Evolutionary conservation across 2,113 vertebrate genomes (phyloP).

Genomic region (Hemiprocne comata): DNA sequence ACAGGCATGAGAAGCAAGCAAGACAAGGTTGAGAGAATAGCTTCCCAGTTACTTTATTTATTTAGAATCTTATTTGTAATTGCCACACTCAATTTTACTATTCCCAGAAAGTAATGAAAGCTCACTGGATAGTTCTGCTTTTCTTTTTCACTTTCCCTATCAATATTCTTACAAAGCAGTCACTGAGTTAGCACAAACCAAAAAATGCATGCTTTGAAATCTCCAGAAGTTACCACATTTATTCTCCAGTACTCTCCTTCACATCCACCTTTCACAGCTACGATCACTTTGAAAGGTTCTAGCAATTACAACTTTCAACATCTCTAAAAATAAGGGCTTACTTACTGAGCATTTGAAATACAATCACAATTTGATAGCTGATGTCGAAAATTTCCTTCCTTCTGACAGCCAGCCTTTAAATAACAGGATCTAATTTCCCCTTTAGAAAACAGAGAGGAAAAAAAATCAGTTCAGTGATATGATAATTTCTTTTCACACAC

Average conservation of each 20-base stretch:
- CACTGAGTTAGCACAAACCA: not conserved
- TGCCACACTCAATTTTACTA: not conserved
- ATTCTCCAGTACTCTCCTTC: not conserved
- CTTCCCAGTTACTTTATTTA: not conserved
- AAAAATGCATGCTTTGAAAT: not conserved
- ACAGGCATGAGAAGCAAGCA: not conserved
- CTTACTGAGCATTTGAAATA: slow-evolving; percentile 75
- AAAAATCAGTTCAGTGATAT: not conserved
- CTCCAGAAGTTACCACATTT: not conserved
- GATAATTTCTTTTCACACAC: not conserved
- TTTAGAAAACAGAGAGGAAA: slow-evolving; percentile 30
- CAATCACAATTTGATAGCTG: slow-evolving; percentile 60
- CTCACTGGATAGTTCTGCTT: not conserved
- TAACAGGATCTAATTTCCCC: slow-evolving; percentile 80
- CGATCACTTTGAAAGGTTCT: not conserved
- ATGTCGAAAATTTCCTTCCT: slow-evolving; percentile 69
- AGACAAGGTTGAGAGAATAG: not conserved
- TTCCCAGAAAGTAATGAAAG: not conserved
- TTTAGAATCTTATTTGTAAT: not conserved
- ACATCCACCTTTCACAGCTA: not conserved
- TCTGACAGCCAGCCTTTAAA: slow-evolving; percentile 77
- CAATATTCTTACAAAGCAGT: not conserved
- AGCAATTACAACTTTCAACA: not conserved
- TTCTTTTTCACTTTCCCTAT: not conserved
- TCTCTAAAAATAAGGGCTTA: slow-evolving; percentile 23